Evolutionary conservation across 2,888 invertebrate species (phyloP).

Genomic region (Oscheius sp.): DNA sequence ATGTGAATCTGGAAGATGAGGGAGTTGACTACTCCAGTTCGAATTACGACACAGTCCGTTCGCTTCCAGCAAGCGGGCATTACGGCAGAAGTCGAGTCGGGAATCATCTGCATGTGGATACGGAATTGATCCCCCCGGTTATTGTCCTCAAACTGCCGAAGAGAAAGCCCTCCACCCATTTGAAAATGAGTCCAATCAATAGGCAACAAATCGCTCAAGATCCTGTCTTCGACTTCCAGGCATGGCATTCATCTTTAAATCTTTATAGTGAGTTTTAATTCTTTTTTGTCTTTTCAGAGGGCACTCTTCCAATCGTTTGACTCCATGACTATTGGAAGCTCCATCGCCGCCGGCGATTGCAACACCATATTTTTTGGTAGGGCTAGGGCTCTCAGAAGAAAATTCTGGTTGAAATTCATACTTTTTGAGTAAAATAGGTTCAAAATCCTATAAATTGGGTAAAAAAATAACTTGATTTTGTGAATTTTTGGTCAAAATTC

Average conservation of each 20-base stretch:
- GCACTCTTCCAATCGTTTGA: conserved; percentile 57
- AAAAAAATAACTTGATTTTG: no score
- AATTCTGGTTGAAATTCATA: no score
- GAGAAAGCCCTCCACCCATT: conserved; percentile 8
- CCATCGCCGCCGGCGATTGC: conserved; percentile 54
- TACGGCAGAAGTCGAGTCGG: conserved; percentile 55
- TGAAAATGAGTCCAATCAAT: conserved; percentile 36
- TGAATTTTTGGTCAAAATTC: no score
- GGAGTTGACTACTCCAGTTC: conserved; percentile 45
- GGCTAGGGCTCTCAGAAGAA: no score
- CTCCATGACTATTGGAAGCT: conserved; percentile 50
- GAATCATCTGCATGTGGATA: conserved; percentile 26
- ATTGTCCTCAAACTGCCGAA: conserved; percentile 48
- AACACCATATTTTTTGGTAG: conserved; percentile 67
- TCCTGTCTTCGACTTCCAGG: conserved; percentile 67
- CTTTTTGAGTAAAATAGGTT: no score
- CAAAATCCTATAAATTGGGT: no score
- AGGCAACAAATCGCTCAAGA: conserved; percentile 34
- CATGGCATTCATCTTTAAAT: conserved; percentile 62
- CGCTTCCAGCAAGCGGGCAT: conserved; percentile 55
- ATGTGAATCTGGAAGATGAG: conserved; percentile 43
- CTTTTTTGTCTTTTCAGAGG: conserved; percentile 39
- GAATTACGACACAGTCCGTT: conserved; percentile 58
- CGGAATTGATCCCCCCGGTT: conserved; percentile 25
- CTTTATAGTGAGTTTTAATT: conserved; percentile 48